phyloP scores from a whole-genome alignment of 2,888 invertebrate genomes.

The Sminthurides aquaticus region DNA sequence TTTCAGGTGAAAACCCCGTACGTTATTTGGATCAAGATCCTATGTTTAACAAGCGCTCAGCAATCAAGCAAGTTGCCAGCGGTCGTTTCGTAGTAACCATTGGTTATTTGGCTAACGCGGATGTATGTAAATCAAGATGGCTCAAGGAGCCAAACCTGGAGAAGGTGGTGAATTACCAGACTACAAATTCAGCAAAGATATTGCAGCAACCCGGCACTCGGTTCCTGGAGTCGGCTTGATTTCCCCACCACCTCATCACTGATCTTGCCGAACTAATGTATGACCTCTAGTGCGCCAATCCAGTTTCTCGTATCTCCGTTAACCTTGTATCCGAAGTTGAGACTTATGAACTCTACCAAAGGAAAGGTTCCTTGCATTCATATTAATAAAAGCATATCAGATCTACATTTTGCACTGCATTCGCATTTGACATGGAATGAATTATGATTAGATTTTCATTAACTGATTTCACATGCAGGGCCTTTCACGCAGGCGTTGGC shows the following conservation, averaged over 20 bases:
- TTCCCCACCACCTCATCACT: conserved; percentile 98
- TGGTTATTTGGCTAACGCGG: conserved; percentile 92
- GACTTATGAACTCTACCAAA: no score
- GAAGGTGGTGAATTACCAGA: conserved; percentile 92
- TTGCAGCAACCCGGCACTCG: conserved; percentile 89
- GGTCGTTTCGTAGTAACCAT: conserved; percentile 91
- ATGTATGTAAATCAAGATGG: conserved; percentile 99
- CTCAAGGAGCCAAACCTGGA: conserved; percentile 98
- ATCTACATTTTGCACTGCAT: no score
- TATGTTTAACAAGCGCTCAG: conserved; percentile 74
- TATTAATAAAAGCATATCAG: no score
- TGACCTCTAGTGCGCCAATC: conserved; percentile 95
- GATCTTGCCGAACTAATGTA: conserved; percentile 97
- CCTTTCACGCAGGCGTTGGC: no score
- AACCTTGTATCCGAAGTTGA: conserved; percentile 98
- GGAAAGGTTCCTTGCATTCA: no score
- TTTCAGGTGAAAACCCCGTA: conserved; percentile 54
- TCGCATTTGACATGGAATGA: no score
- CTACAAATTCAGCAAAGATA: conserved; percentile 77
- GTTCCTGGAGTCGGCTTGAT: conserved; percentile 95
- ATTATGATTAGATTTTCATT: no score
- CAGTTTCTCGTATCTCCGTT: conserved; percentile 87
- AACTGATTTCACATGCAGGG: no score
- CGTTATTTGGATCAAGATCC: conserved; percentile 72
- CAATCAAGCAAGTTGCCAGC: conserved; percentile 98